Evolutionary conservation across 2,888 invertebrate species (phyloP), one percentile per base, ranked within the genome.

Genomic region (Scaptomyza cyrtandrae): DNA sequence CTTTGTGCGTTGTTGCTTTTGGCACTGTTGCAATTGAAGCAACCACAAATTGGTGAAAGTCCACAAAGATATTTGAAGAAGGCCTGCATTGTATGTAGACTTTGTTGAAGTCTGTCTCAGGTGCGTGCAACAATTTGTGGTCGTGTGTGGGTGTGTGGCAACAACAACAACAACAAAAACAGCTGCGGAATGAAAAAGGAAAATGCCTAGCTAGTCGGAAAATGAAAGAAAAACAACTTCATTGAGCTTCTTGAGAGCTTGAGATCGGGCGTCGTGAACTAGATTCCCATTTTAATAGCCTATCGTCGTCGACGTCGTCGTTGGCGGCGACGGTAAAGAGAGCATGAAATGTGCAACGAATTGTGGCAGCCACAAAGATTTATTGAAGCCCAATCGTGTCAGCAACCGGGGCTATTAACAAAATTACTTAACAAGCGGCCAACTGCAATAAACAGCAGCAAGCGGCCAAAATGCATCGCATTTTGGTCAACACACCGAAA

Each of bases 341-440:
- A 88, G 84, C 84, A 87, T 84, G 84, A 88, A 84, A 84, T 84
- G 84, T 86, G 87, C 87, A 84, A 78, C 84, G 84, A 86, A 81
- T 84, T 84, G 84, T 84, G 78, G 83, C 88, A 84, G 88, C 88
- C 75, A 50, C 84, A 84, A 69, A 88, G 83, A 84, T 84, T 84
- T 84, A 84, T 84, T 84, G 70, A 81, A 88, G 87, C 81, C 81
- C 69, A 57, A 63, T 62, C 56, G 67, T 35, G 33, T 33, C 49
- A 33, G 19, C 19, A 19, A 9, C 35, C 59, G 69, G 65, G 54
- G 77, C 86, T 89, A 85, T 89, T 85, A 85, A 89, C 88, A 75
- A 85, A 85, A 85, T 85, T 85, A 85, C 85, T 85, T 85, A 85
- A 85, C 85, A 88, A 85, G 84, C 82, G 68, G 45, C 74, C 89